phyloP scores from a whole-genome alignment of 2,113 vertebrate species.

The Notothenia coriiceps region DNA sequence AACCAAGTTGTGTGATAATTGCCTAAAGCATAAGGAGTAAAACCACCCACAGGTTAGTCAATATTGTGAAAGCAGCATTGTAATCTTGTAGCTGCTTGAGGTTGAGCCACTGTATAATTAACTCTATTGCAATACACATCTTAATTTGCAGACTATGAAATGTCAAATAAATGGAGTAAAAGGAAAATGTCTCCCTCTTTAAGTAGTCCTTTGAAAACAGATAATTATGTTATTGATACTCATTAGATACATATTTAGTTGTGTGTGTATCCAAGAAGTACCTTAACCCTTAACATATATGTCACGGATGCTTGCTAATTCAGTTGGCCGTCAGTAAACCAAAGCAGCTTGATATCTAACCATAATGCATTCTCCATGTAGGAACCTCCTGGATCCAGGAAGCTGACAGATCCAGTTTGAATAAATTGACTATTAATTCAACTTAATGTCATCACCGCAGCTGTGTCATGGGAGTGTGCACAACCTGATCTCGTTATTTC shows the following conservation, averaged over 20 bases:
- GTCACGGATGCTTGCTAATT: neutral
- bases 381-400: neutral
- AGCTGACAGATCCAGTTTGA: conserved; percentile 6
- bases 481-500: conserved; percentile 8
- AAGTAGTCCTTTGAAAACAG: neutral
- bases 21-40: neutral
- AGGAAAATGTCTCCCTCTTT: neutral
- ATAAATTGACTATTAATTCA: conserved; percentile 39
- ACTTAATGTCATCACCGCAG: conserved; percentile 26
- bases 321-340: too few species aligned
- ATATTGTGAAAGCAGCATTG: neutral
- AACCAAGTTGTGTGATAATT: too few species aligned
- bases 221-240: neutral
- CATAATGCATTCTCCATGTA: conserved; percentile 2
- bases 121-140: neutral
- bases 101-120: neutral
- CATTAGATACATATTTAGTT: neutral
- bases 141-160: neutral
- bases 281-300: too few species aligned
- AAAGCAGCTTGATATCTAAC: neutral
- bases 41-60: neutral
- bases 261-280: too few species aligned
- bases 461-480: conserved; percentile 10
- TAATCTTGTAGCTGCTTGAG: neutral
- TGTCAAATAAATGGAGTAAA: conserved; percentile 2